Conservation (phyloP, 2,797 vertebrate genomes). For the Coreius guichenoti region DNA sequence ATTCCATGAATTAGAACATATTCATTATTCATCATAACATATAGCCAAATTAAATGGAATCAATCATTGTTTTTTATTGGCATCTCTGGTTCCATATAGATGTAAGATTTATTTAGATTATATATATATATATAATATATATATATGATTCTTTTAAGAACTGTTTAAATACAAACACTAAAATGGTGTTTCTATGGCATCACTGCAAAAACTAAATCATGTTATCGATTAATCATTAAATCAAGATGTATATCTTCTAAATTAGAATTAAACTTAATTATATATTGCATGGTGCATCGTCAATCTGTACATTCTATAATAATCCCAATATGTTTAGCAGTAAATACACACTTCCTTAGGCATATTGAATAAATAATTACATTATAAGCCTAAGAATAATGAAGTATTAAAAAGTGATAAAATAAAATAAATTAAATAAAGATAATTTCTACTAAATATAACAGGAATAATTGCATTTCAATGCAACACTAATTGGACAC, state of each 20-base stretch:
- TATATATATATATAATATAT: no score
- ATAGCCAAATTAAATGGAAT: background rate
- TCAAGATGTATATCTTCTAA: background rate
- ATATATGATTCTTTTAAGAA: no score
- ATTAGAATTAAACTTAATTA: background rate
- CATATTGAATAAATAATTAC: background rate
- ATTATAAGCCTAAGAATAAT: background rate
- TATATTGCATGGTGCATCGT: background rate
- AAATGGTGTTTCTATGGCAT: background rate
- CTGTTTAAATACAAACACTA: background rate
- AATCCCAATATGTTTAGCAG: background rate
- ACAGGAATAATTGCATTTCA: background rate
- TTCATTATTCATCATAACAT: background rate
- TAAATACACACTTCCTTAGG: background rate
- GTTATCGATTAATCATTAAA: no score
- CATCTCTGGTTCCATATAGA: background rate
- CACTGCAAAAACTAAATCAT: background rate
- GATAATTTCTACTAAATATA: background rate
- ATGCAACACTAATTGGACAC: background rate
- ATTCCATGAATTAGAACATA: background rate
- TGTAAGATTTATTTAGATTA: no score
- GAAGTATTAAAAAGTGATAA: background rate
- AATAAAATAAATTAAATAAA: no score
- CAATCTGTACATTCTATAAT: no score
- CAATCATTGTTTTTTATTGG: background rate